These are phyloP conservation scores for Cenopis cana DNA, from an alignment of 2,888 invertebrate species.

Conservation along the genomic window DNA sequence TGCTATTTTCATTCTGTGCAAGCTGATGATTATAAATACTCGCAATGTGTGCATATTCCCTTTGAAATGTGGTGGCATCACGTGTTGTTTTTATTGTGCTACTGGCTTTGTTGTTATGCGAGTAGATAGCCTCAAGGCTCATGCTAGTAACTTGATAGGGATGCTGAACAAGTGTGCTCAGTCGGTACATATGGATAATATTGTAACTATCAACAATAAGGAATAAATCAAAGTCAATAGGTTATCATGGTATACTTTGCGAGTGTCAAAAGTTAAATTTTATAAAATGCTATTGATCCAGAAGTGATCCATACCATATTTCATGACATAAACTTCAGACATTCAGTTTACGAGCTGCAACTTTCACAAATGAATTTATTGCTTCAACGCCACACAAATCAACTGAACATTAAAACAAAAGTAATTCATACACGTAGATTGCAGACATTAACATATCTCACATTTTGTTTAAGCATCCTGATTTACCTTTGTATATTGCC, in stretches of 20 bases:
- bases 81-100: constrained; percentile 23
- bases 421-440: background rate
- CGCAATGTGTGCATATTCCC: constrained; percentile 24
- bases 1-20: background rate
- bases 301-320: too few species aligned
- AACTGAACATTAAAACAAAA: background rate
- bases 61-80: constrained; percentile 27
- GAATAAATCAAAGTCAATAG: too few species aligned
- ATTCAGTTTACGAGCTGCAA: background rate
- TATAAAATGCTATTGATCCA: too few species aligned
- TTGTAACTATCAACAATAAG: background rate
- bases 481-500: constrained; percentile 45
- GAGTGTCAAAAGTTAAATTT: too few species aligned
- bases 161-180: background rate
- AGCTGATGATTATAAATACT: constrained; percentile 33
- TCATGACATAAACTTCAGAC: background rate
- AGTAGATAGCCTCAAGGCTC: background rate
- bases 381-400: constrained; percentile 8
- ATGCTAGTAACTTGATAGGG: background rate
- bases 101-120: constrained; percentile 5
- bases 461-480: constrained; percentile 5
- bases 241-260: too few species aligned
- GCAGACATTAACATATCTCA: constrained; percentile 19
- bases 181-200: background rate
- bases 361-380: constrained; percentile 6